phyloP scores from a whole-genome alignment of 2,888 invertebrate genomes.

The Zhuqinia jingwanae region DNA sequence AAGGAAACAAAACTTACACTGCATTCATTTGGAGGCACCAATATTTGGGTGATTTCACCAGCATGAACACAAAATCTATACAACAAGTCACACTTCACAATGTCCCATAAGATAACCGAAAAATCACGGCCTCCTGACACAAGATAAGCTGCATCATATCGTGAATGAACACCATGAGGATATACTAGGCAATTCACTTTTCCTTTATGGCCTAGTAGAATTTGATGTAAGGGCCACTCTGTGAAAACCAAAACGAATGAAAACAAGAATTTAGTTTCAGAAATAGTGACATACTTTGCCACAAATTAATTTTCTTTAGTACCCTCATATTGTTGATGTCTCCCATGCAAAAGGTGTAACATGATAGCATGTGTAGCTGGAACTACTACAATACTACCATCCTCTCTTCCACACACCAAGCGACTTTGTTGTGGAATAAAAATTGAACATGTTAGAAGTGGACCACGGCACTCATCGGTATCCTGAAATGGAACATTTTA shows the following conservation, averaged over 20 bases:
- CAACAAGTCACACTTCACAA: slow-evolving; percentile 92
- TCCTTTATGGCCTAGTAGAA: slow-evolving; percentile 94
- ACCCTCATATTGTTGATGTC: slow-evolving; percentile 88
- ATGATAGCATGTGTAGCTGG: slow-evolving; percentile 98
- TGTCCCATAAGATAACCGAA: slow-evolving; percentile 97
- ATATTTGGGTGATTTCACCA: slow-evolving; percentile 87
- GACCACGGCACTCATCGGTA: slow-evolving; percentile 81
- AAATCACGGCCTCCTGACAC: slow-evolving; percentile 99
- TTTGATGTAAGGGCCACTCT: slow-evolving; percentile 95
- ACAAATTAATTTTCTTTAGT: too few species aligned
- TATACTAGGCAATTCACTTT: slow-evolving; percentile 97
- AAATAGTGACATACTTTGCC: too few species aligned
- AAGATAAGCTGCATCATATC: slow-evolving; percentile 94
- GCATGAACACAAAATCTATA: slow-evolving; percentile 97
- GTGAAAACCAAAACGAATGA: slow-evolving; percentile 19
- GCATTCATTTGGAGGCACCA: slow-evolving; percentile 96
- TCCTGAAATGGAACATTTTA: too few species aligned
- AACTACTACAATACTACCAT: slow-evolving; percentile 97
- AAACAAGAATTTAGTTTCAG: too few species aligned
- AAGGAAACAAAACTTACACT: slow-evolving; percentile 86
- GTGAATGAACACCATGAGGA: slow-evolving; percentile 93
- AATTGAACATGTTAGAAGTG: slow-evolving; percentile 95
- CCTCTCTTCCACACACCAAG: slow-evolving; percentile 95
- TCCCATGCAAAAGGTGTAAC: slow-evolving; percentile 93
- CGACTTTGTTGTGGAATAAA: slow-evolving; percentile 96